Evolutionary conservation across 2,113 vertebrate genomes (phyloP).

Genomic region (Maylandia zebra): DNA sequence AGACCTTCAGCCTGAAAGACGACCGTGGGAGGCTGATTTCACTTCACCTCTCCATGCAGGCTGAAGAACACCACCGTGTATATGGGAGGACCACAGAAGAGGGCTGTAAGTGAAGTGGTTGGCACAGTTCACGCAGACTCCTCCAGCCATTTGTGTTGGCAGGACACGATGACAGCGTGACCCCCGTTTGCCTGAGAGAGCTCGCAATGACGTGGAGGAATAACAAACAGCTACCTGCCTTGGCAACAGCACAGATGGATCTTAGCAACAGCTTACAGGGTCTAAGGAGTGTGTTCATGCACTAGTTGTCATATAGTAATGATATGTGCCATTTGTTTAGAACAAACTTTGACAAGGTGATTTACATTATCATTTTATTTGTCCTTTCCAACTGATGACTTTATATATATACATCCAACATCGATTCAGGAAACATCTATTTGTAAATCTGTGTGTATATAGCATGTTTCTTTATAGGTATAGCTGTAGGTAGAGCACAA

Average conservation of each 20-base stretch:
- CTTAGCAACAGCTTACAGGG: background rate
- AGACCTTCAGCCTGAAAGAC: conserved; percentile 2
- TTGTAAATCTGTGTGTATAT: background rate
- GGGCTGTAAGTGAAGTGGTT: background rate
- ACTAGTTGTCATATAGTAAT: background rate
- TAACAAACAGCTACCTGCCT: conserved; percentile 16
- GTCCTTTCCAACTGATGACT: background rate
- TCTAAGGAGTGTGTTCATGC: background rate
- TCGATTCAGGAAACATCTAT: background rate
- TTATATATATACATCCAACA: background rate
- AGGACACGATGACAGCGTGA: background rate
- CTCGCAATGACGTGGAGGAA: background rate
- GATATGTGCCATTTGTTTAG: background rate
- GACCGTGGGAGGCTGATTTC: conserved; percentile 18
- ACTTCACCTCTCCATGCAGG: background rate
- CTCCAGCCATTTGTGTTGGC: conserved; percentile 1
- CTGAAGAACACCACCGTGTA: background rate
- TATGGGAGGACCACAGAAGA: background rate
- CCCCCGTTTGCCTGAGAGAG: background rate
- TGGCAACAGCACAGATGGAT: background rate
- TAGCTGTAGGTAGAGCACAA: background rate
- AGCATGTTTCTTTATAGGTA: background rate
- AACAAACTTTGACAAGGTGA: background rate
- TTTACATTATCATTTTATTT: background rate
- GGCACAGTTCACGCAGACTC: background rate